A percentile compares a stretch with the other conserved stretches of the same genome.
Evolutionary conservation across 2,113 vertebrate genomes (phyloP).

Genomic region (Petrocephalus microphthalmus): DNA sequence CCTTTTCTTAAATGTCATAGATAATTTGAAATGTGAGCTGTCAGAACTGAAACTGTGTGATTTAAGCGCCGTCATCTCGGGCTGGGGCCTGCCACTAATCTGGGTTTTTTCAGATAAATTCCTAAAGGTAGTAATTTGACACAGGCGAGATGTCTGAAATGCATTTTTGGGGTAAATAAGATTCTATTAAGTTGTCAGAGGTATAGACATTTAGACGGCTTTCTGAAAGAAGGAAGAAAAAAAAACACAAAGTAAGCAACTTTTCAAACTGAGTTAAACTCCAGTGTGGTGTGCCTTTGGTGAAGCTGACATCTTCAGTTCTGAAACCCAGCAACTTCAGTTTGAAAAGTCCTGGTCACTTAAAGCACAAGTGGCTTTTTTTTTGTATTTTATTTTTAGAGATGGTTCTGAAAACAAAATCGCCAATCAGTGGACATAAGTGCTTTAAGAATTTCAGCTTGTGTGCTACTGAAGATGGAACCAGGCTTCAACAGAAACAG

Average conservation of each 20-base stretch:
- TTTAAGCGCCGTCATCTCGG: conserved; percentile 32
- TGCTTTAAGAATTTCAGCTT: not conserved
- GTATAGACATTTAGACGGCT: conserved; percentile 22
- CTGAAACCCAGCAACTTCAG: not conserved
- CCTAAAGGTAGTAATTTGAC: conserved; percentile 32
- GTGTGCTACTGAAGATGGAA: not conserved
- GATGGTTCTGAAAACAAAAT: not conserved
- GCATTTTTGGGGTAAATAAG: conserved; percentile 29
- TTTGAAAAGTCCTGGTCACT: too few relatives aligned
- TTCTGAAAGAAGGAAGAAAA: conserved; percentile 20
- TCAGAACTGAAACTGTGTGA: conserved; percentile 26
- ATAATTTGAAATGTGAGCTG: conserved; percentile 35
- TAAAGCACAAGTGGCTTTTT: not conserved
- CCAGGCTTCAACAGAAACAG: not conserved
- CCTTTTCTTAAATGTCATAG: conserved; percentile 36
- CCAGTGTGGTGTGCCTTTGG: not conserved
- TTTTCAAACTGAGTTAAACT: not conserved
- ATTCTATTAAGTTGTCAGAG: conserved; percentile 30
- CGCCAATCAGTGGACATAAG: not conserved
- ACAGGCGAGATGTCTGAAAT: conserved; percentile 14
- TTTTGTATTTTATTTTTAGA: not conserved
- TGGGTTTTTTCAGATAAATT: conserved; percentile 30
- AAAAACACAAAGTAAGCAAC: not conserved
- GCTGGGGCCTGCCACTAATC: conserved; percentile 32
- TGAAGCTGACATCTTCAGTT: not conserved